Conservation (phyloP, 2,888 invertebrate genomes). For the Meiosimyza decipiens region DNA sequence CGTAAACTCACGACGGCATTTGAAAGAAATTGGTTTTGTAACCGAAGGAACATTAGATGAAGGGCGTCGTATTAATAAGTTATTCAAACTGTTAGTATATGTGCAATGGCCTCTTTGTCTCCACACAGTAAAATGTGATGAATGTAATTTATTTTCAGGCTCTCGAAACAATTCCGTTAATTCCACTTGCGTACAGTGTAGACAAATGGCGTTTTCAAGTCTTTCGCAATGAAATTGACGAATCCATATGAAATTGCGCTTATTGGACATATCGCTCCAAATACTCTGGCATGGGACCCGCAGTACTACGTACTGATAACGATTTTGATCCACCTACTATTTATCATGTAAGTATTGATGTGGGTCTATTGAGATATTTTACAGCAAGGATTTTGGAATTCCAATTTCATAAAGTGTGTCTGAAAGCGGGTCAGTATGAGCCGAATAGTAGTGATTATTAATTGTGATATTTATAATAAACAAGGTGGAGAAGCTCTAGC, state of each 20-base stretch:
- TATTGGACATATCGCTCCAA: constrained; percentile 75
- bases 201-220: constrained; percentile 78
- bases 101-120: background rate
- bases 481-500: constrained; percentile 79
- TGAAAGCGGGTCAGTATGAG: constrained; percentile 81
- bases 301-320: constrained; percentile 71
- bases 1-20: constrained; percentile 76
- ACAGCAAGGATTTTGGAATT: constrained; percentile 84
- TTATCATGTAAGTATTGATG: constrained; percentile 78
- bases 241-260: constrained; percentile 73
- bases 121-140: background rate
- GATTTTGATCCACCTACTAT: constrained; percentile 83
- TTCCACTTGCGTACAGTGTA: constrained; percentile 77
- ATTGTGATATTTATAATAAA: constrained; percentile 86
- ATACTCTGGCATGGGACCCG: constrained; percentile 75
- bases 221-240: constrained; percentile 72
- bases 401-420: constrained; percentile 81
- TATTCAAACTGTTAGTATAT: constrained; percentile 66
- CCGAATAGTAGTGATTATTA: constrained; percentile 74
- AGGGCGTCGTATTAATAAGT: constrained; percentile 73
- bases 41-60: constrained; percentile 73
- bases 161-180: constrained; percentile 75
- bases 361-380: constrained; percentile 76
- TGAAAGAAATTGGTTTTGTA: constrained; percentile 74
- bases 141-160: constrained; percentile 46